Evolutionary conservation across 2,113 vertebrate species (phyloP), one percentile per base, ranked within the genome.

Genomic region (Progne subis): DNA sequence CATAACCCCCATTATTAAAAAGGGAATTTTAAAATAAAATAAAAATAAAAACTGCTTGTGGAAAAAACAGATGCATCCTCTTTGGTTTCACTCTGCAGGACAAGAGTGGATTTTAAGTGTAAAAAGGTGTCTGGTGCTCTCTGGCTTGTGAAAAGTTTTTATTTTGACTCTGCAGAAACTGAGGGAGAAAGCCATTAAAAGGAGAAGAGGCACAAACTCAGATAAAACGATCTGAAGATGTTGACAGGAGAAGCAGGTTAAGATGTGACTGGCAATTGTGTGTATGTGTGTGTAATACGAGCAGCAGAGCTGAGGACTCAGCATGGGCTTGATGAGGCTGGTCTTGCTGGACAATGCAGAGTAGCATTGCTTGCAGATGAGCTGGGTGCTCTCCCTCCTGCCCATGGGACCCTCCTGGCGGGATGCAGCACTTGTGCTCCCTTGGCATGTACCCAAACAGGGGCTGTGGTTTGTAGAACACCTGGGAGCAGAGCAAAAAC

Each of bases 241-340:
- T 21, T 2, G 2, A 12, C 6, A 18, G 61, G 57, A 82, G 49
- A 52, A 18, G 59, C 18, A 41, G 37, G 23, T 9, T 69, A 63
- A 65, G 68, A 25, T 53, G 31, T 6, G 21, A 34, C 39, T 43
- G 71, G 17, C 10, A 49, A 0, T 0, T 61, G 17, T 8, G 2
- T 26, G 16, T 23, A 11, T 25, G 9, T 14, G 28, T 34, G 18
- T 15, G 8, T 18, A 18, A 18, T 11, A 3, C 0, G 0, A 39
- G 53, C 37, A 25, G 46, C n/a, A 34, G 34, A 47, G 19, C 34
- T 0, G 0, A 74, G 59, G 39, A 11, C n/a, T 41, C 4, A 11
- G 12, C 24, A 5, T 2, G 28, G 20, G 8, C 53, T 67, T 67
- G 17, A 19, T n/a, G 1, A 81, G 49, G 24, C 34, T n/a, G 32